A percentile compares a stretch with the other conserved stretches of the same genome.
Evolutionary conservation across 2,888 invertebrate species (phyloP).

Genomic region (Polymixis lichenea): DNA sequence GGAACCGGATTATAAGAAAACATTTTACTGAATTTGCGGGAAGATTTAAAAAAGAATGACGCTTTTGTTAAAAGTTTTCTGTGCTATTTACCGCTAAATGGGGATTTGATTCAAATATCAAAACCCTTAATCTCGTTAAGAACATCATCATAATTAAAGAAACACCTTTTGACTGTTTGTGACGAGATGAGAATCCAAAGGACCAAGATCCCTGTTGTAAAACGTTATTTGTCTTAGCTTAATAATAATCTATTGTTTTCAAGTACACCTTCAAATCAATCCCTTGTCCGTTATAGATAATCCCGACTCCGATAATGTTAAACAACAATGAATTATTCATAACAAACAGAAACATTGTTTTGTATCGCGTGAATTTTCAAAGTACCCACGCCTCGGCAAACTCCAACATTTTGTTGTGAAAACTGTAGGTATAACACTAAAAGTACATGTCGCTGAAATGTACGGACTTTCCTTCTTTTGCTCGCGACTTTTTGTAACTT

Average conservation of each 20-base stretch:
- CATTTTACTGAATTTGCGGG: slow-evolving; percentile 18
- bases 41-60: background rate
- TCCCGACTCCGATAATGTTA: slow-evolving; percentile 55
- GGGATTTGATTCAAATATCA: background rate
- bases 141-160: background rate
- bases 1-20: slow-evolving; percentile 15
- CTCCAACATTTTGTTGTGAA: slow-evolving; percentile 41
- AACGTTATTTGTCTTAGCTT: slow-evolving; percentile 46
- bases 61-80: slow-evolving; percentile 27
- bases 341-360: slow-evolving; percentile 41
- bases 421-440: slow-evolving; percentile 29
- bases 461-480: slow-evolving; percentile 45
- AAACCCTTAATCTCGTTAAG: background rate
- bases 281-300: slow-evolving; percentile 57
- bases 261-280: slow-evolving; percentile 62
- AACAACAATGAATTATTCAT: slow-evolving; percentile 62
- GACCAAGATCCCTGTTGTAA: slow-evolving; percentile 15
- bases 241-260: slow-evolving; percentile 60
- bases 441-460: slow-evolving; percentile 45
- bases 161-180: background rate
- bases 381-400: slow-evolving; percentile 2
- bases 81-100: slow-evolving; percentile 7
- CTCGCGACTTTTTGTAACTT: slow-evolving; percentile 57
- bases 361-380: slow-evolving; percentile 31
- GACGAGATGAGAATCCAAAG: background rate